Percentiles rank a stretch among this genome's conserved stretches.
Evolutionary conservation across 1,140 invertebrate species (phyloP).

Genomic region (Parasteatoda tepidariorum): DNA sequence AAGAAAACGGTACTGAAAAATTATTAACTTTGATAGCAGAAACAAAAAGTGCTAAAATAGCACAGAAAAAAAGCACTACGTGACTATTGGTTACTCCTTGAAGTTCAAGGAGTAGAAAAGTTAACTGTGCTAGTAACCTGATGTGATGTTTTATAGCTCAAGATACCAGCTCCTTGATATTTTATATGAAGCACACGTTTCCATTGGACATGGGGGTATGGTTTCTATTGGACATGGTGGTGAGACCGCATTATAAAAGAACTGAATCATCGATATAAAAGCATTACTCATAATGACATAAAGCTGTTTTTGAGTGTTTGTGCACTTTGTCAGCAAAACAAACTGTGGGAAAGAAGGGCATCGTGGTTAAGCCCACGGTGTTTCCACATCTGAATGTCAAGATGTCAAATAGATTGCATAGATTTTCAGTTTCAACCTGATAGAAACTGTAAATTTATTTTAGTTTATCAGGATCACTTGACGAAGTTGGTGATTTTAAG

Average conservation of each 20-base stretch:
- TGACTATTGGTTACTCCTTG: neutral
- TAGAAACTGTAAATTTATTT: slow-evolving; percentile 68
- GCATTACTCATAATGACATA: no score
- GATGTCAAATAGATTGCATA: slow-evolving; percentile 71
- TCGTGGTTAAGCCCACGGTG: slow-evolving; percentile 38
- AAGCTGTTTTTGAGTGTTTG: no score
- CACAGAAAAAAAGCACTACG: neutral
- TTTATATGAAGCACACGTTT: neutral
- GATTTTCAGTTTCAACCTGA: slow-evolving; percentile 69
- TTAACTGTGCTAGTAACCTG: no score
- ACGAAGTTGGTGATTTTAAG: slow-evolving; percentile 70
- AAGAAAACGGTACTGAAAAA: neutral
- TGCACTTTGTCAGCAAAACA: no score
- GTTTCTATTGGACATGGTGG: neutral
- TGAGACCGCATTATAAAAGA: neutral
- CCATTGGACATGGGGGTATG: neutral
- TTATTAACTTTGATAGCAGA: neutral
- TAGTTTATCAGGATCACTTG: slow-evolving; percentile 71
- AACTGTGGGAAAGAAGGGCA: no score
- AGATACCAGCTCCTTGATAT: neutral
- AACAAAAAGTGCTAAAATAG: slow-evolving; percentile 1
- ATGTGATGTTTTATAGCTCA: no score
- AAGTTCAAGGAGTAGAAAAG: no score
- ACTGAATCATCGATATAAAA: neutral
- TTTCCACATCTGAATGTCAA: slow-evolving; percentile 39